phyloP scores from a whole-genome alignment of 2,797 vertebrate genomes.

The Coregonus suidteri region DNA sequence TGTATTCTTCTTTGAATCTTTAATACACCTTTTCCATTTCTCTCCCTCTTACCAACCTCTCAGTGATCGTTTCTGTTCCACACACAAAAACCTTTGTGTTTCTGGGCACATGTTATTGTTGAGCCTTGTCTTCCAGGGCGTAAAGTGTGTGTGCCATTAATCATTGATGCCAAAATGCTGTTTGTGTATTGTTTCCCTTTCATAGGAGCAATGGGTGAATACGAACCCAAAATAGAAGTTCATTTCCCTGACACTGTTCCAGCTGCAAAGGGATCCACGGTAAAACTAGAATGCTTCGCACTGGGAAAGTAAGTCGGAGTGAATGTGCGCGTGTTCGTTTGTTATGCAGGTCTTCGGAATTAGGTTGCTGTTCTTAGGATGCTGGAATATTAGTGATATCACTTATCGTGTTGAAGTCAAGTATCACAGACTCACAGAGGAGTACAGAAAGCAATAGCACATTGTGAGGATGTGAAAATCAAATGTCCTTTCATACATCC shows the following conservation, averaged over 20 bases:
- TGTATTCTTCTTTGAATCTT: constrained; percentile 64
- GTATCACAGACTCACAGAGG: constrained; percentile 35
- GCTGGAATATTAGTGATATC: background rate
- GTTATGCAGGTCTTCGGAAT: constrained; percentile 12
- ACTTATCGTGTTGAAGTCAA: constrained; percentile 33
- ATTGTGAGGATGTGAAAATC: constrained; percentile 49
- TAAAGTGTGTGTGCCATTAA: constrained; percentile 53
- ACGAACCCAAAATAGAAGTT: constrained; percentile 98
- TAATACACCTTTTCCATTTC: constrained; percentile 52
- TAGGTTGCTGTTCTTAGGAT: background rate
- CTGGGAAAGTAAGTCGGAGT: constrained; percentile 91
- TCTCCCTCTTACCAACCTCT: constrained; percentile 37
- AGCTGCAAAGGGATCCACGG: constrained; percentile 88
- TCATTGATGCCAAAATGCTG: constrained; percentile 57
- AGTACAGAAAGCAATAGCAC: constrained; percentile 18
- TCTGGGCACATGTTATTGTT: constrained; percentile 43
- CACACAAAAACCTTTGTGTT: constrained; percentile 51
- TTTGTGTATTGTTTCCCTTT: constrained; percentile 56
- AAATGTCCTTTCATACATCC: constrained; percentile 43
- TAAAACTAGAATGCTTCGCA: constrained; percentile 93
- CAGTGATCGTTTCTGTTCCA: constrained; percentile 45
- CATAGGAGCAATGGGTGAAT: constrained; percentile 94
- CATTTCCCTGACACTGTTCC: constrained; percentile 91
- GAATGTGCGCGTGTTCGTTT: constrained; percentile 30
- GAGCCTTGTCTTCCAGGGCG: constrained; percentile 48